A percentile compares a stretch with the other conserved stretches of the same genome.
phyloP scores from a whole-genome alignment of 2,113 vertebrate species.

The Prietella phreatophila region DNA sequence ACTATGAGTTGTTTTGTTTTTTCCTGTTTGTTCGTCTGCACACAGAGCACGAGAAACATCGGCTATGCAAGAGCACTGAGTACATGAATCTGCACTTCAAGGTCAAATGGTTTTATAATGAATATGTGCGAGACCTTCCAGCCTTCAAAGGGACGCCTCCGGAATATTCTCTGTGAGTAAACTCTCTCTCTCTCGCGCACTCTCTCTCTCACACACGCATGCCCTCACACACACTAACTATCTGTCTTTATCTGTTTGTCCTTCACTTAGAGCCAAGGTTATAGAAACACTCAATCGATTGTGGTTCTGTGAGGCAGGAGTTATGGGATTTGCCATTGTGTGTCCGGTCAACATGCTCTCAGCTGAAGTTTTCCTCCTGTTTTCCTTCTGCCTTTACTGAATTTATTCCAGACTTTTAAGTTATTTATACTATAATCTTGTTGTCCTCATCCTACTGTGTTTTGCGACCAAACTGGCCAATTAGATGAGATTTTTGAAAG shows the following conservation, averaged over 20 bases:
- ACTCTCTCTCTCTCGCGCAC: background rate
- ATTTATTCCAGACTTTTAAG: background rate
- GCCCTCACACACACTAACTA: background rate
- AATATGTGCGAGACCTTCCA: slow-evolving; percentile 90
- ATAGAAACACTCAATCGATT: background rate
- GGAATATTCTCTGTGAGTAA: slow-evolving; percentile 94
- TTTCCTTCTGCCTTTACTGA: background rate
- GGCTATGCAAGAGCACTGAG: slow-evolving; percentile 97
- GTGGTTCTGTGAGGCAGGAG: background rate
- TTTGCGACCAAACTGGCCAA: background rate
- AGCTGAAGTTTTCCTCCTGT: background rate
- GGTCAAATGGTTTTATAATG: slow-evolving; percentile 99
- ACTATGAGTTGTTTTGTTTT: background rate
- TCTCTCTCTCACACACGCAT: background rate
- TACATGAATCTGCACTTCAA: slow-evolving; percentile 99
- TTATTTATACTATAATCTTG: background rate
- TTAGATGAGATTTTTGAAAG: background rate
- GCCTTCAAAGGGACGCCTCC: slow-evolving; percentile 88
- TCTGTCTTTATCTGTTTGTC: slow-evolving; percentile 8
- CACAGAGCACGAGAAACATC: slow-evolving; percentile 94
- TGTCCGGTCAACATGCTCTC: background rate
- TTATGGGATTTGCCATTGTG: background rate
- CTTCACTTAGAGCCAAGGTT: background rate
- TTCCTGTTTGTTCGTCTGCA: slow-evolving; percentile 59
- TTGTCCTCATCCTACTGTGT: background rate